phyloP scores from a whole-genome alignment of 2,888 invertebrate species.

The Drosophila histrio region DNA sequence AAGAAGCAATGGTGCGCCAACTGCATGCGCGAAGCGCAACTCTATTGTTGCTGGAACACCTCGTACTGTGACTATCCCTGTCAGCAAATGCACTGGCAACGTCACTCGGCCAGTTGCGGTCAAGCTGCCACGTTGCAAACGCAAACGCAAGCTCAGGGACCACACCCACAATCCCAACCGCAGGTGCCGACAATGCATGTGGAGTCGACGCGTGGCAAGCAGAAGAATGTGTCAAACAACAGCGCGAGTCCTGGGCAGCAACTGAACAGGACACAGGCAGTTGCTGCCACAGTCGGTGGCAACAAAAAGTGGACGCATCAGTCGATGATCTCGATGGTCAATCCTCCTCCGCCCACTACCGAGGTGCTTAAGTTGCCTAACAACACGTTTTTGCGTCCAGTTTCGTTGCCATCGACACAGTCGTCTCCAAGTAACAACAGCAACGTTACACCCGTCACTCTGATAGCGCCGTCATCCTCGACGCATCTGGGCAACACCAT shows the following conservation, averaged over 20 bases:
- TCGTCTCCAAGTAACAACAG: constrained; percentile 28
- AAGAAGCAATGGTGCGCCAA: constrained; percentile 96
- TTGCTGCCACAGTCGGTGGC: not conserved
- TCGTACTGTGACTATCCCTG: constrained; percentile 96
- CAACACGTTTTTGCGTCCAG: constrained; percentile 80
- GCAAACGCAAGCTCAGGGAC: not conserved
- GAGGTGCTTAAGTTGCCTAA: constrained; percentile 80
- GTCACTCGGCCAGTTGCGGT: constrained; percentile 85
- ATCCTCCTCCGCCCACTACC: constrained; percentile 49
- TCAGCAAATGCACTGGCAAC: constrained; percentile 93
- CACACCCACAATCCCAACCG: constrained; percentile 11
- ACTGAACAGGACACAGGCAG: constrained; percentile 29
- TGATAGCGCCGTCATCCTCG: constrained; percentile 47
- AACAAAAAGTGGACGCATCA: constrained; percentile 63
- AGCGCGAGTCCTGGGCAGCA: constrained; percentile 21
- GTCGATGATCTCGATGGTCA: constrained; percentile 47
- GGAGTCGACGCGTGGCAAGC: constrained; percentile 24
- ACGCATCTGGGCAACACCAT: constrained; percentile 38
- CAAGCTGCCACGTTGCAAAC: constrained; percentile 39
- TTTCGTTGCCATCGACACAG: constrained; percentile 51
- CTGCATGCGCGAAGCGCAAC: constrained; percentile 94
- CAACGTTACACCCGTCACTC: constrained; percentile 25
- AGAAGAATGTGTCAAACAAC: constrained; percentile 13
- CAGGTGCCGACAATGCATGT: constrained; percentile 17
- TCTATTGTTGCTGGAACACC: constrained; percentile 98